A percentile compares a stretch with the other conserved stretches of the same genome.
phyloP scores from a whole-genome alignment of 2,113 vertebrate genomes.

The Turdus rufiventris region DNA sequence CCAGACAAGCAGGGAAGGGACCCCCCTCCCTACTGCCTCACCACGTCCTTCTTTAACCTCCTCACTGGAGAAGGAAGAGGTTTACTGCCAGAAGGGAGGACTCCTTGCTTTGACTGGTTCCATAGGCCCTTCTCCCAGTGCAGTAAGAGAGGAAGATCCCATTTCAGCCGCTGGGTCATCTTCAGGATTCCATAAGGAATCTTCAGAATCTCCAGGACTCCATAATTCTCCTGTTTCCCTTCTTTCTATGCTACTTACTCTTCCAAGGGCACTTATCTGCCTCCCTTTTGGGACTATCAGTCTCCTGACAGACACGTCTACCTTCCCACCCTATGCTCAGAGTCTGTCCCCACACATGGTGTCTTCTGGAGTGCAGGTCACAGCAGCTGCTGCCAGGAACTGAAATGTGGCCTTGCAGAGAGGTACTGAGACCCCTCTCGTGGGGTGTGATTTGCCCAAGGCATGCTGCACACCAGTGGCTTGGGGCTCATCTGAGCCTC shows the following conservation, averaged over 20 bases:
- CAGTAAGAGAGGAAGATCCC: neutral
- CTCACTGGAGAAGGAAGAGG: neutral
- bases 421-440: accelerated
- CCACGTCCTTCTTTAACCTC: neutral
- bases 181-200: neutral
- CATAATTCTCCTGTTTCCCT: neutral
- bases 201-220: neutral
- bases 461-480: neutral
- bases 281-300: neutral
- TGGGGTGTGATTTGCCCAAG: neutral
- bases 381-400: neutral
- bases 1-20: neutral
- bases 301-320: neutral
- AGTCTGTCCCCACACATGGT: neutral
- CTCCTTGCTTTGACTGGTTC: neutral
- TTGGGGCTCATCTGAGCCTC: neutral
- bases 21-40: neutral
- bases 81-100: neutral
- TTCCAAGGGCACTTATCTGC: neutral
- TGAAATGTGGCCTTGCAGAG: neutral
- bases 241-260: neutral
- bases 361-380: neutral
- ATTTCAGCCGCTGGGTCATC: neutral
- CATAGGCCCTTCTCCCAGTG: neutral
- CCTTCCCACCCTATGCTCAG: neutral